A percentile compares a stretch with the other conserved stretches of the same genome.
These are phyloP conservation scores for Tetrax tetrax DNA, from an alignment of 2,113 vertebrate species.

Conservation along the genomic window DNA sequence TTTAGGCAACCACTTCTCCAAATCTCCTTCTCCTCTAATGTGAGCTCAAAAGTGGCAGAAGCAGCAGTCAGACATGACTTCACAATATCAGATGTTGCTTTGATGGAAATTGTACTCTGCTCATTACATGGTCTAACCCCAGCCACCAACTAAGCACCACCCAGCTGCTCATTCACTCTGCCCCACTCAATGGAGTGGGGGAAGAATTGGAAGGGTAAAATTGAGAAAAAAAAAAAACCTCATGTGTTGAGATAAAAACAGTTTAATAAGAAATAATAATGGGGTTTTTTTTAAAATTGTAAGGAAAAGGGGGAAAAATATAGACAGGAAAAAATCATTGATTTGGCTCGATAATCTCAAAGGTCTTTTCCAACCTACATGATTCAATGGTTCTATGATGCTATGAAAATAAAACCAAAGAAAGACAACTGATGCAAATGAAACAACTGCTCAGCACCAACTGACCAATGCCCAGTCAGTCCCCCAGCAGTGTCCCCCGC, in stretches of 20 bases:
- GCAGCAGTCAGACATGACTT: background rate
- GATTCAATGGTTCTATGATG: no score
- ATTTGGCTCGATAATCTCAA: no score
- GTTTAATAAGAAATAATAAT: background rate
- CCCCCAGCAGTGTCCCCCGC: rapidly evolving
- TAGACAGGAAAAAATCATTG: background rate
- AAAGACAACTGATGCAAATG: background rate
- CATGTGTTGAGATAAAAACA: background rate
- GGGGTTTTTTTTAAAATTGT: background rate
- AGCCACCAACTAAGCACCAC: background rate
- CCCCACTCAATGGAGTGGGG: rapidly evolving
- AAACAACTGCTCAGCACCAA: background rate
- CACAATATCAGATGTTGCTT: background rate
- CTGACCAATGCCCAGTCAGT: rapidly evolving
- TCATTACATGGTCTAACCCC: background rate
- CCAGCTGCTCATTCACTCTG: background rate
- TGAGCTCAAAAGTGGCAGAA: background rate
- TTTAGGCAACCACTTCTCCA: background rate
- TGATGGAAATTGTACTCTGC: background rate
- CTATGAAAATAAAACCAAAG: background rate
- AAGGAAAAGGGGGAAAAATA: background rate
- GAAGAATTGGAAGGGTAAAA: background rate
- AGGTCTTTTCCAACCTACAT: no score
- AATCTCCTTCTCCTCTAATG: background rate
- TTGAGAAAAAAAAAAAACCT: background rate